Conservation (phyloP, 2,797 vertebrate species). For the Crocodylus rhombifer region DNA sequence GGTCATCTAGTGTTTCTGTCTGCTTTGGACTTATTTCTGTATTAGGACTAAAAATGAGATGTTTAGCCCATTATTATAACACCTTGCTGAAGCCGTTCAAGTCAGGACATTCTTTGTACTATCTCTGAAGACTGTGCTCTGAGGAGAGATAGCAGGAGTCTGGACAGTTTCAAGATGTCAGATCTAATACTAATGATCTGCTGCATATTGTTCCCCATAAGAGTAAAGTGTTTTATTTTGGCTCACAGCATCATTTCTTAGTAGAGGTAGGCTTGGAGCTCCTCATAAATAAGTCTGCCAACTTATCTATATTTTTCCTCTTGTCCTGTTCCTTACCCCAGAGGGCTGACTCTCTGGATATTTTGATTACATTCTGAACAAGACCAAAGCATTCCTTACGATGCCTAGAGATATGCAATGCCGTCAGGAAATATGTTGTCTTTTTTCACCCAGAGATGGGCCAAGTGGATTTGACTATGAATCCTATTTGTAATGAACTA, state of each 20-base stretch:
- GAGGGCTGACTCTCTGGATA: neutral
- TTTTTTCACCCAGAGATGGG: neutral
- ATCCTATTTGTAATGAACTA: accelerated
- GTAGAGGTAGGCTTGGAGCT: neutral
- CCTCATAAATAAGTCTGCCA: neutral
- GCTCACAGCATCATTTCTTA: neutral
- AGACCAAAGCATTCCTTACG: neutral
- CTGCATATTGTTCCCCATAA: neutral
- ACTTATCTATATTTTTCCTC: neutral
- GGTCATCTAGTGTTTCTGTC: neutral
- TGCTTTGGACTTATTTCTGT: neutral
- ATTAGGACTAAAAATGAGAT: neutral
- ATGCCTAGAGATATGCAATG: no score
- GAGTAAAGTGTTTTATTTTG: neutral
- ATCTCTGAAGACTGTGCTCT: neutral
- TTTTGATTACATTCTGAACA: neutral
- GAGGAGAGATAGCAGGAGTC: neutral
- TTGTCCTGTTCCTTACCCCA: neutral
- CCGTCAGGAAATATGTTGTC: no score
- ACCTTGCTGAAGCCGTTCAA: neutral
- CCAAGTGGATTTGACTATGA: neutral
- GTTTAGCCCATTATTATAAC: neutral
- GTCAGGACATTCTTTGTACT: neutral
- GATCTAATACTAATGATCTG: neutral
- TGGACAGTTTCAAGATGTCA: neutral